Base-by-base conservation (phyloP, 2,888 invertebrate genomes). In the Conops quadrifasciatus region DNA sequence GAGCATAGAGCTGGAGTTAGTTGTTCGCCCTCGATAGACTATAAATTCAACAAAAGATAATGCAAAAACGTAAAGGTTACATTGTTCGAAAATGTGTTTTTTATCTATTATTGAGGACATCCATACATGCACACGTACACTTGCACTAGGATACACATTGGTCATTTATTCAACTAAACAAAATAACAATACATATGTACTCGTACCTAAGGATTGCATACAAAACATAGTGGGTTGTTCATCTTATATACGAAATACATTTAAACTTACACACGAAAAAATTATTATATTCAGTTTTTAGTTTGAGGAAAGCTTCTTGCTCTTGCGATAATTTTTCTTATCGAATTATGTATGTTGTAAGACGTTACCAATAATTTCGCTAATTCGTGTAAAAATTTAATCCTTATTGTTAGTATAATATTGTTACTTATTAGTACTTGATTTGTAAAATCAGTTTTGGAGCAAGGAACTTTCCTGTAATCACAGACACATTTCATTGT, bases 401-500 rank as follows among this genome's bases (percentile, higher is more conserved):
- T n/a, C n/a, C 30, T 68, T 28, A 43, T n/a, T n/a, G n/a, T 71
- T 67, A 67, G 53, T 26, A 45, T 49, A 70, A 53, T 49, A 59
- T 59, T 67, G 28, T 21, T 62, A 45, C 13, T 15, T 64, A 64
- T 64, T 28, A 13, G 26, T 45, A 58, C n/a, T 47, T 60, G 67
- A 62, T 67, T 36, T 56, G n/a, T 59, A 67, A 64, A 68, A 53
- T 72, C 60, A 49, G 49, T 70, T 47, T 24, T 66, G 70, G 53
- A 64, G 58, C 73, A 71, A 71, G 71, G 71, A 73, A 73, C 73
- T 73, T 73, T 65, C 68, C 56, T 62, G n/a, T 60, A 71, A 73
- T 73, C 73, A 73, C 73, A 73, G 73, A 71, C 73, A 73, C 73
- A 73, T 73, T 73, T 68, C 73, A 73, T 62, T 60, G 28, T 60